A percentile compares a stretch with the other conserved stretches of the same genome.
Conservation (phyloP, 1,140 invertebrate genomes). For the Caenorhabditis inopinata region DNA sequence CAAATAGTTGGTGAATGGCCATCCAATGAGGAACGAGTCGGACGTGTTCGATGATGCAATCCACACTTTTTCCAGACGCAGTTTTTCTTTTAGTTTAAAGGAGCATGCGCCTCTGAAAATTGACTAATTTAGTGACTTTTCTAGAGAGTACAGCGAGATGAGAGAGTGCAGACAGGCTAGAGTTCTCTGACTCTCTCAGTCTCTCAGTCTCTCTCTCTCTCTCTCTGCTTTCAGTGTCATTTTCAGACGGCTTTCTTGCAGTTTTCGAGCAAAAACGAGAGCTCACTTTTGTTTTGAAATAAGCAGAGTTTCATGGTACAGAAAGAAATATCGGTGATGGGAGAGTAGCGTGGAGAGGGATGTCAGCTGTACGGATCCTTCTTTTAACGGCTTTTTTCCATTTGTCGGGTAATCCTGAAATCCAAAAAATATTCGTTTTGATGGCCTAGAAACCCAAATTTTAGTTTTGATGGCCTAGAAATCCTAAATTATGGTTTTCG, state of each 20-base stretch:
- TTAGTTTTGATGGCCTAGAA: too few species aligned
- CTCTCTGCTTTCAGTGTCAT: too few species aligned
- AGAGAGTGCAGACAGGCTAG: too few species aligned
- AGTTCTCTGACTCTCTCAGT: too few species aligned
- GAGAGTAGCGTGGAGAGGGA: slow-evolving; percentile 57
- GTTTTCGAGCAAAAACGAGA: too few species aligned
- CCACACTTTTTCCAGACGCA: slow-evolving; percentile 69
- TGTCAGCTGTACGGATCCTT: slow-evolving; percentile 59
- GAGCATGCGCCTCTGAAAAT: slow-evolving; percentile 59
- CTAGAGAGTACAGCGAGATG: too few species aligned
- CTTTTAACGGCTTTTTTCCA: slow-evolving; percentile 45
- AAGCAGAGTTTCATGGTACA: slow-evolving; percentile 69
- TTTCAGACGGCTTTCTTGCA: too few species aligned
- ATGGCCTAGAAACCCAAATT: not conserved
- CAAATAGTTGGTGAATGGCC: slow-evolving; percentile 68
- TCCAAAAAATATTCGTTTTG: not conserved
- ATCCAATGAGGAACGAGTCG: slow-evolving; percentile 69
- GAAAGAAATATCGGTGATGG: slow-evolving; percentile 68
- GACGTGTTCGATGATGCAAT: slow-evolving; percentile 67
- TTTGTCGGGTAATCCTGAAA: not conserved
- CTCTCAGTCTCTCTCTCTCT: too few species aligned
- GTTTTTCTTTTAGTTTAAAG: slow-evolving; percentile 68
- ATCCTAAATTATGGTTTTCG: too few species aligned
- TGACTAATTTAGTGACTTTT: too few species aligned
- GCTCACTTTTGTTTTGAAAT: slow-evolving; percentile 70